Evolutionary conservation across 2,797 vertebrate genomes (phyloP).

Genomic region (Sphaeramia orbicularis): DNA sequence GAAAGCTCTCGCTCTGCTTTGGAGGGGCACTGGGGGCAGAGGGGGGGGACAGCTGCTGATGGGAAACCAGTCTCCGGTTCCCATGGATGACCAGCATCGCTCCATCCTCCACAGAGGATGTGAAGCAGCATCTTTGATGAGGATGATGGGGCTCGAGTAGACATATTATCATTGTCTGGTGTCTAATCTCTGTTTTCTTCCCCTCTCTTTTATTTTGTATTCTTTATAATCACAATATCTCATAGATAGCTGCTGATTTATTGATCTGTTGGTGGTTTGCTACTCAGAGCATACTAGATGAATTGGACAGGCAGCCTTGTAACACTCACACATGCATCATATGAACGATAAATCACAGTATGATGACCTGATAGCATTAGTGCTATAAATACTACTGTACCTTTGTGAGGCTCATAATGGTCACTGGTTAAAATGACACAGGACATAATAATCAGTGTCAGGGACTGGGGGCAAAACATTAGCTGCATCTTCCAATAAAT

Average conservation of each 20-base stretch:
- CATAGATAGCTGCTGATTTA: constrained; percentile 11
- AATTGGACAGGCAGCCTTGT: neutral
- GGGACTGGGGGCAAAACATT: neutral
- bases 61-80: constrained; percentile 70
- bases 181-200: constrained; percentile 21
- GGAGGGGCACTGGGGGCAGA: constrained; percentile 70
- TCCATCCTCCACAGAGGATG: constrained; percentile 49
- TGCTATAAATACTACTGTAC: neutral
- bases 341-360: constrained; percentile 8
- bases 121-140: constrained; percentile 52
- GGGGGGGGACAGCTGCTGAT: constrained; percentile 83
- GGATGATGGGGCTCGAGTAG: constrained; percentile 45
- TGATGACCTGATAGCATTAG: neutral
- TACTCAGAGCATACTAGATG: constrained; percentile 1
- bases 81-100: constrained; percentile 67
- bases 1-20: constrained; percentile 65
- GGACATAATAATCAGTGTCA: neutral
- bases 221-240: constrained; percentile 10
- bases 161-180: constrained; percentile 31
- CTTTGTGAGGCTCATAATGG: constrained; percentile 4
- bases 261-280: constrained; percentile 11
- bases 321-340: constrained; percentile 10
- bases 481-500: neutral
- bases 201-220: constrained; percentile 2
- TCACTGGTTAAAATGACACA: constrained; percentile 5